A percentile compares a stretch with the other conserved stretches of the same genome.
These are phyloP conservation scores for Enteromius fasciolatus DNA, from an alignment of 2,797 vertebrate species.

Conservation along the genomic window DNA sequence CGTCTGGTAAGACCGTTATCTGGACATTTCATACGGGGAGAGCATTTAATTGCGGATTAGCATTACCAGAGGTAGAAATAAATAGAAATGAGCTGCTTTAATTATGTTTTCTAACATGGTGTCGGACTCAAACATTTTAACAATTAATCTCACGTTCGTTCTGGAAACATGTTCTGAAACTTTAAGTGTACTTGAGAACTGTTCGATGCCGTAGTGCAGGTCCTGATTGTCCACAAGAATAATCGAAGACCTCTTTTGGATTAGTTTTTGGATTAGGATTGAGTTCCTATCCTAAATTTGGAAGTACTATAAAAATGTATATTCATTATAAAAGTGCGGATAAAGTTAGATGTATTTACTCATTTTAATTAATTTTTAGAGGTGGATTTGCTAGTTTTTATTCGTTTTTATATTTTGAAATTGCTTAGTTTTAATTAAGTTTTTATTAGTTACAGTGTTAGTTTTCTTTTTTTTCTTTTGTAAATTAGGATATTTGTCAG, in stretches of 20 bases:
- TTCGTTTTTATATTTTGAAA: too few species aligned
- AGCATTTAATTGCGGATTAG: slow-evolving; percentile 38
- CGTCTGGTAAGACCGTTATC: slow-evolving; percentile 13
- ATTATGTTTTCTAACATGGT: slow-evolving; percentile 22
- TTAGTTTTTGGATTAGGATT: neutral
- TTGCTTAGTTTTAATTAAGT: too few species aligned
- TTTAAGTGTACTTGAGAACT: neutral
- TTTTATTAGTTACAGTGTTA: too few species aligned
- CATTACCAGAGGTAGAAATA: slow-evolving; percentile 27
- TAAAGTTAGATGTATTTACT: neutral
- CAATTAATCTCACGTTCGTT: slow-evolving; percentile 5
- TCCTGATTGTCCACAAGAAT: neutral
- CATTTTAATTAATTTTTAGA: neutral
- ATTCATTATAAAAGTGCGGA: neutral
- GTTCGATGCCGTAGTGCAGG: neutral
- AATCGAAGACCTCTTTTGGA: neutral
- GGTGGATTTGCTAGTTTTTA: too few species aligned
- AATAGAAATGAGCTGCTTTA: slow-evolving; percentile 41
- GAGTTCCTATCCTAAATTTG: neutral
- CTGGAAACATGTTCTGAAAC: neutral
- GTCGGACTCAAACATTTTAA: neutral
- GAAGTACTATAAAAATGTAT: neutral
- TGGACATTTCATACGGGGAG: slow-evolving; percentile 3
- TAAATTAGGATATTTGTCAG: too few species aligned
- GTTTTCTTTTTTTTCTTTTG: too few species aligned